phyloP scores from a whole-genome alignment of 2,113 vertebrate species.

The Chlamydotis undulata region DNA sequence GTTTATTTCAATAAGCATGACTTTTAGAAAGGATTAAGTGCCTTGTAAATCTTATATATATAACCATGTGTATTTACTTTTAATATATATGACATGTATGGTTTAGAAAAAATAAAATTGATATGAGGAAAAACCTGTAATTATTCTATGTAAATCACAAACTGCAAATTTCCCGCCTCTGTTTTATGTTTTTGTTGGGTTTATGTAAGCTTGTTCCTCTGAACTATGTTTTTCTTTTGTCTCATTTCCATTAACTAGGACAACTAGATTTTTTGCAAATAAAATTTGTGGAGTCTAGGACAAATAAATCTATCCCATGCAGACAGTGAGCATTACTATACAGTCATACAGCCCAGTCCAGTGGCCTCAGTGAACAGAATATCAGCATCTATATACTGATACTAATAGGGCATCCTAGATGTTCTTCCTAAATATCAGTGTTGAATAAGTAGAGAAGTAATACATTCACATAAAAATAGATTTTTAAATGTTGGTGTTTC shows the following conservation, averaged over 20 bases:
- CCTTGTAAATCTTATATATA: not conserved
- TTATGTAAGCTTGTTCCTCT: slow-evolving; percentile 15
- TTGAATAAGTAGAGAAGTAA: not conserved
- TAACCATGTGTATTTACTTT: not conserved
- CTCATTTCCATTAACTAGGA: not conserved
- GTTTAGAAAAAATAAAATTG: not conserved
- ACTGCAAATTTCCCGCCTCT: slow-evolving; percentile 18
- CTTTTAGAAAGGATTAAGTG: slow-evolving; percentile 25
- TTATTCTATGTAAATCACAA: not conserved
- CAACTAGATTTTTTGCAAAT: not conserved
- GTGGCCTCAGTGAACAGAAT: not conserved
- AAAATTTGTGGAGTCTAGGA: not conserved
- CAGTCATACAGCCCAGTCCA: not conserved
- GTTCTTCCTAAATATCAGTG: not conserved
- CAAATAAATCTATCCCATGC: not conserved
- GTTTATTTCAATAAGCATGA: slow-evolving; percentile 33
- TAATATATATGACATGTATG: not conserved
- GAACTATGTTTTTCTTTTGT: not conserved
- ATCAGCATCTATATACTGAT: not conserved
- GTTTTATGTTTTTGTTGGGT: slow-evolving; percentile 5
- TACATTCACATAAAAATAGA: not conserved
- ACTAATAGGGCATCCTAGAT: not conserved
- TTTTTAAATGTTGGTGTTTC: not conserved
- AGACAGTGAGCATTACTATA: not conserved
- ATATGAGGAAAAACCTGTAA: not conserved